Base-by-base conservation (phyloP, 2,888 invertebrate genomes). In the Mimas tiliae region DNA sequence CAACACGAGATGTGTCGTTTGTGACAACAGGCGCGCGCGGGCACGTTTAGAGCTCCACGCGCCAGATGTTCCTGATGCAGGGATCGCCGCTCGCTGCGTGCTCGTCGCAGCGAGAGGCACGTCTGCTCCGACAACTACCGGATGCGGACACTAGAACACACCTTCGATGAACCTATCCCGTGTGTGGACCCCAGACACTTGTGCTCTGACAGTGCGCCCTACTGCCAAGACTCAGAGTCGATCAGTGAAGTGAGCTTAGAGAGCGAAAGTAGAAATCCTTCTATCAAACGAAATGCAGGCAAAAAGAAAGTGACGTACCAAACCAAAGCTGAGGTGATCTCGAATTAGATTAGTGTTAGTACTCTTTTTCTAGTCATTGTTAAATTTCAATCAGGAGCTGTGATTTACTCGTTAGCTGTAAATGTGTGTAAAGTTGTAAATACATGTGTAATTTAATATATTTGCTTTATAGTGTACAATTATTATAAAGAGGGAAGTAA, bases 1-100 rank as follows among this genome's bases (percentile, higher is more conserved):
- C 95, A 95, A 80, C 95, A 95, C 75, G 95, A 95, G 83, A 94
- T 95, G 88, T 95, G 95, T 83, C 94, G 95, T n/a, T 95, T 95
- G 94, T 95, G 95, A 95, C 95, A 95, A 74, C 94, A 95, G 78
- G 93, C 94, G 63, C 89, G 94, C 71, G 89, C 90, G 74, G 90
- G 93, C 21, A 84, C 86, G 4, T 86, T 90, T 72, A 86, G 90
- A 16, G 83, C 85, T 33, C 83, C 87, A 53, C 86, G 92, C 66
- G 75, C 86, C 1, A 83, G 91, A 0, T 92, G 91, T 70, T 91
- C 93, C 77, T 91, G 93, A 92, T 91, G 92, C 74, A 84, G 88
- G 68, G 86, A 82, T 63, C 90, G 91, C 81, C 90, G 89, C 79
- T 84, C 88, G 75, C 74, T 81, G 73, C 82, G 84, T 75, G 72